These are phyloP conservation scores for Drosophila paulistorum DNA, from an alignment of 1,140 invertebrate genomes.

Conservation along the genomic window DNA sequence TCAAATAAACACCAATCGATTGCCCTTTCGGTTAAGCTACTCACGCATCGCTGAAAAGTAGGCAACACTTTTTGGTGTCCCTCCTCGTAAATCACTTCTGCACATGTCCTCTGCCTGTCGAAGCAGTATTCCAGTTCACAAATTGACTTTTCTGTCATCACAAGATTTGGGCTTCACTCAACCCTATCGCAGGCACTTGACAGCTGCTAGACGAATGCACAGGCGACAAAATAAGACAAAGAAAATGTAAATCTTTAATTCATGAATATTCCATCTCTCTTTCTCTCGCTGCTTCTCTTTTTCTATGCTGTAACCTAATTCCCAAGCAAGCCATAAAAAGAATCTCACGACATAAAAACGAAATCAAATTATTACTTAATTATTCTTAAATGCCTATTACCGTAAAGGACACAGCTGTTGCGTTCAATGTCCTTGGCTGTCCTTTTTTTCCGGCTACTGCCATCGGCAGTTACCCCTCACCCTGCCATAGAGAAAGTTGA, in stretches of 20 bases:
- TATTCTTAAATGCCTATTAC: conserved; percentile 64
- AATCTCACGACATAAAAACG: conserved; percentile 31
- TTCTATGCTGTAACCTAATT: neutral
- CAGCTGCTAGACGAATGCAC: neutral
- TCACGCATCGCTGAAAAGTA: conserved; percentile 1
- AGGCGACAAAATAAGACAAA: neutral
- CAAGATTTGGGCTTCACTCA: conserved; percentile 42
- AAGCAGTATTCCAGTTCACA: neutral
- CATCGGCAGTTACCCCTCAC: neutral
- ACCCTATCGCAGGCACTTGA: neutral
- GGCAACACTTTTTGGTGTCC: neutral
- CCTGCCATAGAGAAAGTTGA: conserved; percentile 41
- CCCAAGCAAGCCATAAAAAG: neutral
- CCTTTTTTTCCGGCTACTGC: neutral
- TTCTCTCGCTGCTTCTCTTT: neutral
- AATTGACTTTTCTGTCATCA: conserved; percentile 31
- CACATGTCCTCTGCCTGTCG: conserved; percentile 39
- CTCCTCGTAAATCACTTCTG: neutral
- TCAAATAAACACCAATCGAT: too few relatives aligned
- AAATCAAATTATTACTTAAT: conserved; percentile 77
- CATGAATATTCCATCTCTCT: conserved; percentile 18
- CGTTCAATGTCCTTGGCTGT: conserved; percentile 11
- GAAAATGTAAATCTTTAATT: conserved; percentile 2
- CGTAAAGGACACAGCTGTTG: conserved; percentile 41
- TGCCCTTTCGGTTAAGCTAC: neutral